Conservation (phyloP, 2,113 vertebrate genomes). For the Lamprologus callipterus region DNA sequence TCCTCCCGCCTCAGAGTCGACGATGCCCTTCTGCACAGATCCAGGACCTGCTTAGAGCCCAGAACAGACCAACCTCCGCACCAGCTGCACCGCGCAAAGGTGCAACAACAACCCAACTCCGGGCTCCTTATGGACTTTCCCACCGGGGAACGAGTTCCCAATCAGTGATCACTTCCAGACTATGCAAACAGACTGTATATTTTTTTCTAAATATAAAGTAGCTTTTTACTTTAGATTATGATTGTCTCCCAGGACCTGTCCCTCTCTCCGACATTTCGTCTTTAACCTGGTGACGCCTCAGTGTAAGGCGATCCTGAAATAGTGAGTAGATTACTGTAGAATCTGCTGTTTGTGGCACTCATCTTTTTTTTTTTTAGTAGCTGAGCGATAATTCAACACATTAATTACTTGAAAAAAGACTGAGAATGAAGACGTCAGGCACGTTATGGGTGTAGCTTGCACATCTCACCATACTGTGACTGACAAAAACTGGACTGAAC, state of each 20-base stretch:
- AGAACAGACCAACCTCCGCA: background rate
- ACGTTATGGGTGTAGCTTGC: background rate
- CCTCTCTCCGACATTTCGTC: background rate
- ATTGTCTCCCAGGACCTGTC: background rate
- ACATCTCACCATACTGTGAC: background rate
- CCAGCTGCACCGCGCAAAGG: background rate
- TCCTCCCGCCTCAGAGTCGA: background rate
- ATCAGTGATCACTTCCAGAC: conserved; percentile 50
- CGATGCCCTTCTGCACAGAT: background rate
- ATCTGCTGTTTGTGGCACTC: background rate
- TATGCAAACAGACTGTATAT: conserved; percentile 61
- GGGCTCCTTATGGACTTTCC: background rate
- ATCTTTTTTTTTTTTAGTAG: background rate
- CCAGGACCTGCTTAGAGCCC: conserved; percentile 14
- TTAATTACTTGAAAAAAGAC: conserved; percentile 28
- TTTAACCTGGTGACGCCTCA: background rate
- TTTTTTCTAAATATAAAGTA: conserved; percentile 27
- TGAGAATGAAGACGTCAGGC: background rate
- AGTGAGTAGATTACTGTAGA: background rate
- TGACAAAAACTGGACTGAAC: background rate
- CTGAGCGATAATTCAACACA: background rate
- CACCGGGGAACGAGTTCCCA: background rate
- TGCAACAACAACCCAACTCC: background rate
- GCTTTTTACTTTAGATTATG: conserved; percentile 9
- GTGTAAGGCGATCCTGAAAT: background rate